Evolutionary conservation across 1,140 invertebrate species (phyloP), one percentile per base, ranked within the genome.

Genomic region (Rhyacophila brunnea): DNA sequence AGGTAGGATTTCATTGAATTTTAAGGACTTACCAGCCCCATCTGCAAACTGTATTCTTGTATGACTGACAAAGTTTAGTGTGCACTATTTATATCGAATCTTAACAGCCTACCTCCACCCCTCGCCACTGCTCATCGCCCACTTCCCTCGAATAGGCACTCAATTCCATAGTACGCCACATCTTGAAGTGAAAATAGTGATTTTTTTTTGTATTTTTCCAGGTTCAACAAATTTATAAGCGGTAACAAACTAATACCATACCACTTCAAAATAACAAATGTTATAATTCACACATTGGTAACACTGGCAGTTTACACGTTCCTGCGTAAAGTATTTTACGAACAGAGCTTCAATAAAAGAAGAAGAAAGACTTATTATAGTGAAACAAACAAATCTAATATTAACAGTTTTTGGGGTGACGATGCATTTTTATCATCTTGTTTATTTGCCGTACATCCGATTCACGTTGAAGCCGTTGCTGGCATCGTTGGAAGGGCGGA

Each of bases 401-500:
- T 62, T 1, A 64, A 67, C 35, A 49, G 62, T 28, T 67, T 73
- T 61, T 65, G 58, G 63, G 54, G 49, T 4, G 45, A 61, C 34
- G 38, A 19, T 23, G 71, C 82, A 55, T 87, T 86, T 71, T 71
- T 87, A 57, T 81, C 87, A 28, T 80, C 92, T 46, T 65, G 91
- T 0, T 68, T 98, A 36, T 99, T 97, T 83, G 84, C 92, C 45
- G 87, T 93, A 20, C 96, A 98, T 82, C 96, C 96, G 19, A 83
- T 99, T 51, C 96, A 99, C 77, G 90, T 89, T 19, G 96, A 99
- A 74, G 92, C 93, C 2, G 91, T 98, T 1, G 89, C 91, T 44
- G 95, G 94, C 9, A 85, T 98, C 52, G 96, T 98, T n/a, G 95
- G 96, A 6, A 81, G 95, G 64, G 95, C 96, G 4, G 96, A 99